Conservation (phyloP, 1,140 invertebrate species). For the Hyposmocoma kahamanoa region DNA sequence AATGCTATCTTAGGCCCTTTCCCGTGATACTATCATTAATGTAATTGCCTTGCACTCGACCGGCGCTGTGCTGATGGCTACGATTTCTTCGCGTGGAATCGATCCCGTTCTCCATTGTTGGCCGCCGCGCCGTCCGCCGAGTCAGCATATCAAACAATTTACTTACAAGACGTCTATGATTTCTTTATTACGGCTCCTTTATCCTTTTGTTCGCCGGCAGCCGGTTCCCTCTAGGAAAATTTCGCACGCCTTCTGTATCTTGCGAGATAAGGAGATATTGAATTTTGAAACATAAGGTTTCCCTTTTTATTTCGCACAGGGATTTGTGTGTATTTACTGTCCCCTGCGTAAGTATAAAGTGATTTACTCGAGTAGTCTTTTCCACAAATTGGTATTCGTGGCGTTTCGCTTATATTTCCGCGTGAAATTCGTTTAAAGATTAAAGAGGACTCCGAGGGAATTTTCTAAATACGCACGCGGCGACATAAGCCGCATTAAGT, state of each 20-base stretch:
- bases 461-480: constrained; percentile 25
- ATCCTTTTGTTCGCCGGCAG: constrained; percentile 39
- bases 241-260: constrained; percentile 34
- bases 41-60: constrained; percentile 40
- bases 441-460: constrained; percentile 34
- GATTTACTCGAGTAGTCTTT: constrained; percentile 30
- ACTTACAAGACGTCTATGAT: constrained; percentile 52
- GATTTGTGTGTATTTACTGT: constrained; percentile 28
- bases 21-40: constrained; percentile 38
- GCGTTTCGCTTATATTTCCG: constrained; percentile 16
- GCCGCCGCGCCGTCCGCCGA: no score
- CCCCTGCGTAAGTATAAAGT: constrained; percentile 18
- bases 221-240: constrained; percentile 32
- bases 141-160: constrained; percentile 54
- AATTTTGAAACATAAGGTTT: constrained; percentile 57
- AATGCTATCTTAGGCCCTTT: constrained; percentile 30
- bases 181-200: constrained; percentile 51
- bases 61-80: constrained; percentile 21
- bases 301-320: constrained; percentile 39
- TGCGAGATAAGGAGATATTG: constrained; percentile 54
- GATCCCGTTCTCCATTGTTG: constrained; percentile 32
- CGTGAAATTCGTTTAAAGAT: constrained; percentile 47
- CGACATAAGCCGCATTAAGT: constrained; percentile 36
- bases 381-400: constrained; percentile 39
- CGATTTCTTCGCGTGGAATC: constrained; percentile 37